These are phyloP conservation scores for Rhinolophus sinicus DNA, from an alignment of 2,113 vertebrate species.

Conservation along the genomic window DNA sequence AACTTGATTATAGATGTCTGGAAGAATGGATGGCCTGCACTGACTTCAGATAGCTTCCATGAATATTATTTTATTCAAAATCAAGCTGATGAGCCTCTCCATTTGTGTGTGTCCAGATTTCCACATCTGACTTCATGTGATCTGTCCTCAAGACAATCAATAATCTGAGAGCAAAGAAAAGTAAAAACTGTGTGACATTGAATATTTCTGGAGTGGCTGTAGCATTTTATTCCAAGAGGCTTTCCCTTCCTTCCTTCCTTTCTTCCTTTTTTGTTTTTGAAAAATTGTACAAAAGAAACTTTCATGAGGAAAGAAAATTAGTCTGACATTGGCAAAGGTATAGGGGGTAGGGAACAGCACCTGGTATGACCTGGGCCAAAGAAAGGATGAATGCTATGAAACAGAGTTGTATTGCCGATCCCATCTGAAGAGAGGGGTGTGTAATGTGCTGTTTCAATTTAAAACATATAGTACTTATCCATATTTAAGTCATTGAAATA, in stretches of 20 bases:
- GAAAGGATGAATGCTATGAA: neutral
- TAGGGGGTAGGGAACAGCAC: neutral
- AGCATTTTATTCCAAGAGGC: neutral
- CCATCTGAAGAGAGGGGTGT: neutral
- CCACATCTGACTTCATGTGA: too few species aligned
- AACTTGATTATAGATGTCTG: neutral
- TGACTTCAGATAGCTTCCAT: neutral
- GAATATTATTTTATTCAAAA: neutral
- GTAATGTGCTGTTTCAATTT: neutral
- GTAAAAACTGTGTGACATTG: neutral
- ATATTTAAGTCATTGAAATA: neutral
- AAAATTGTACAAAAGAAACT: neutral
- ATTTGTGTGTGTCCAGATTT: neutral
- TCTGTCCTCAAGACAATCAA: neutral
- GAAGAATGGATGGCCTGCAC: neutral
- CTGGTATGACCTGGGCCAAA: neutral
- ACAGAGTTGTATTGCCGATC: neutral
- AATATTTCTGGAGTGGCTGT: neutral
- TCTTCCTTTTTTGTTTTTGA: neutral
- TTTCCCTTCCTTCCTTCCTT: neutral
- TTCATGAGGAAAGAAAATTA: neutral
- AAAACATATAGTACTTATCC: neutral
- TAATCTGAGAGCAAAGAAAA: neutral
- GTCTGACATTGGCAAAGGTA: neutral
- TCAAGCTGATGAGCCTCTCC: neutral